These are phyloP conservation scores for Argyrosomus japonicus DNA, from an alignment of 2,113 vertebrate genomes.

Conservation along the genomic window DNA sequence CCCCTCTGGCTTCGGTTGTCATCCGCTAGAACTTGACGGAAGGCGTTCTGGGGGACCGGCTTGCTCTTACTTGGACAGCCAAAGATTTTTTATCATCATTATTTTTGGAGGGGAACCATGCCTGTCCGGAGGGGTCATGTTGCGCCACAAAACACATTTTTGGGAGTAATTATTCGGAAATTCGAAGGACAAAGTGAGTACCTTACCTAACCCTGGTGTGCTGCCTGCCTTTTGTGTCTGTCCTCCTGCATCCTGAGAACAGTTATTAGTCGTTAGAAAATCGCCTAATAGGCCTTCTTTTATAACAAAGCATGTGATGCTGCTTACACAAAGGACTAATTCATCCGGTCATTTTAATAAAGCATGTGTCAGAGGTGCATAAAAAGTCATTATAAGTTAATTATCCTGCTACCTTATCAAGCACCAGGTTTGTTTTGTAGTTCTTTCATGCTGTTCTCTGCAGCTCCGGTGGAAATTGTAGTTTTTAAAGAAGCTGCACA, in stretches of 20 bases:
- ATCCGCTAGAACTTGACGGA: constrained; percentile 70
- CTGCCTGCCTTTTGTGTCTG: constrained; percentile 55
- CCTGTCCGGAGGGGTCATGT: constrained; percentile 98
- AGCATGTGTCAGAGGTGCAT: neutral
- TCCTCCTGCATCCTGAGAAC: constrained; percentile 18
- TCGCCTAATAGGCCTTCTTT: constrained; percentile 6
- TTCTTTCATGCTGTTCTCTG: neutral
- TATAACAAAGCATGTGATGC: neutral
- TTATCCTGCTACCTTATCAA: neutral
- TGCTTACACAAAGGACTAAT: neutral
- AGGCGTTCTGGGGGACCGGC: constrained; percentile 71
- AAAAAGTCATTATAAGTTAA: constrained; percentile 34
- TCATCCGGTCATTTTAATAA: neutral
- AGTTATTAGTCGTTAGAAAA: constrained; percentile 10
- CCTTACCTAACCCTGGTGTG: constrained; percentile 11
- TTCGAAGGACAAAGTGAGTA: constrained; percentile 99
- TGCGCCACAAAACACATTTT: constrained; percentile 96
- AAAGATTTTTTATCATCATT: constrained; percentile 67
- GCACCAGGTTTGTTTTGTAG: constrained; percentile 12
- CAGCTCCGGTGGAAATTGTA: constrained; percentile 8
- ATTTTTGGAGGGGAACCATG: constrained; percentile 85
- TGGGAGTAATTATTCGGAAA: constrained; percentile 97
- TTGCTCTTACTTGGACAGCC: constrained; percentile 72
- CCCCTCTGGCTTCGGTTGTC: constrained; percentile 83
- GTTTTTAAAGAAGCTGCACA: constrained; percentile 13